A percentile compares a stretch with the other conserved stretches of the same genome.
phyloP scores from a whole-genome alignment of 2,797 vertebrate genomes.

The Anas bernieri region DNA sequence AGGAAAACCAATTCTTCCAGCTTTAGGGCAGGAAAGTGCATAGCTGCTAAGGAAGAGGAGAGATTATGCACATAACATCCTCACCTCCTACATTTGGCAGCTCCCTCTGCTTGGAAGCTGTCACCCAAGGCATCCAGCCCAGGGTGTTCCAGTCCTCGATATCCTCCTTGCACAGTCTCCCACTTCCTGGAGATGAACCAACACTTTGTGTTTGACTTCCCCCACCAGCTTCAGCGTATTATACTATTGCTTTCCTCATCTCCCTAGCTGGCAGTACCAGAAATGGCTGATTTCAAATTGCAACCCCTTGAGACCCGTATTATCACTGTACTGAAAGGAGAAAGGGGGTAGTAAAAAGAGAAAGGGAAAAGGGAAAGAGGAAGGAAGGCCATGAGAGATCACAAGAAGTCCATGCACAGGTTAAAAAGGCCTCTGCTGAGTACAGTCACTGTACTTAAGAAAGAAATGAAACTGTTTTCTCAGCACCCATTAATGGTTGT shows the following conservation, averaged over 20 bases:
- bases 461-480: background rate
- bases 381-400: background rate
- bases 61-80: conserved; percentile 73
- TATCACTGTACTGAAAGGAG: background rate
- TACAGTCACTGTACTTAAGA: background rate
- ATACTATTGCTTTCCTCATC: conserved; percentile 9
- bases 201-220: conserved; percentile 57
- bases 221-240: conserved; percentile 31
- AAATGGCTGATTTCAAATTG: background rate
- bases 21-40: conserved; percentile 66
- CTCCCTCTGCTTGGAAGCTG: conserved; percentile 67
- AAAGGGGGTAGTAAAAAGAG: background rate
- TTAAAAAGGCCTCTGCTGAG: background rate
- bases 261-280: conserved; percentile 9
- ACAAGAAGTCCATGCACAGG: background rate
- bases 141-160: conserved; percentile 71
- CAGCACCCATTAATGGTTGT: background rate
- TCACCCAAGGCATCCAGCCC: conserved; percentile 66
- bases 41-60: conserved; percentile 64
- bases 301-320: background rate
- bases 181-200: conserved; percentile 66
- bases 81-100: conserved; percentile 72
- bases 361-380: background rate
- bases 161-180: conserved; percentile 67
- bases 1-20: conserved; percentile 76